Conservation (phyloP, 2,888 invertebrate species). For the Coenonympha glycerion region DNA sequence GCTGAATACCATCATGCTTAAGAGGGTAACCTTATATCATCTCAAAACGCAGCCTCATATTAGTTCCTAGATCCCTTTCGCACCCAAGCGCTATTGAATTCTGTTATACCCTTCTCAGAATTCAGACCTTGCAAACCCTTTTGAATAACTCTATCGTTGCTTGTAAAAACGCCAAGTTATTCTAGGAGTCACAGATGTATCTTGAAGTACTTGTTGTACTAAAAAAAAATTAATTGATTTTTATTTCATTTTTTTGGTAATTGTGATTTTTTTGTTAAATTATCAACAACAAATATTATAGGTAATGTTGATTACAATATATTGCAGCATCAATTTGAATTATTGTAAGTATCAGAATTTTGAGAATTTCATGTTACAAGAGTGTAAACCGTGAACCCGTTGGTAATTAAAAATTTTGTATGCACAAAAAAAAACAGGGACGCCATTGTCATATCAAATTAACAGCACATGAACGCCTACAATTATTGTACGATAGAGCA, state of each 20-base stretch:
- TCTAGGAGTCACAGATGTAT: no score
- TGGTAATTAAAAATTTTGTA: not conserved
- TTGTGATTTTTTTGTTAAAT: no score
- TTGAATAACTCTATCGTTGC: slow-evolving; percentile 8
- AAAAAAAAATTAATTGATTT: no score
- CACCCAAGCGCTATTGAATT: not conserved
- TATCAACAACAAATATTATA: no score
- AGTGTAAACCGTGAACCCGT: not conserved
- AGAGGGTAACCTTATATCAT: slow-evolving; percentile 3
- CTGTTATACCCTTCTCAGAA: not conserved
- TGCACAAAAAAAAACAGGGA: not conserved
- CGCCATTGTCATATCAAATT: not conserved
- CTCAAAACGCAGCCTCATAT: not conserved
- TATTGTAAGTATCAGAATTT: not conserved
- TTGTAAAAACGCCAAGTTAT: no score
- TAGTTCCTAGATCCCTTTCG: slow-evolving; percentile 7
- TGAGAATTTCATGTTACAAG: not conserved
- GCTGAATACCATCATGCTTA: not conserved
- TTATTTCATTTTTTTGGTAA: no score
- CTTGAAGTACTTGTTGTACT: no score
- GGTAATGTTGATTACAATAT: no score
- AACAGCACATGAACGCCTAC: slow-evolving; percentile 11
- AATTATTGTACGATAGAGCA: slow-evolving; percentile 13
- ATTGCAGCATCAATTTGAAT: not conserved
- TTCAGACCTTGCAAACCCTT: not conserved